Base-by-base conservation (phyloP, 2,113 vertebrate genomes). In the Noctilio leporinus region DNA sequence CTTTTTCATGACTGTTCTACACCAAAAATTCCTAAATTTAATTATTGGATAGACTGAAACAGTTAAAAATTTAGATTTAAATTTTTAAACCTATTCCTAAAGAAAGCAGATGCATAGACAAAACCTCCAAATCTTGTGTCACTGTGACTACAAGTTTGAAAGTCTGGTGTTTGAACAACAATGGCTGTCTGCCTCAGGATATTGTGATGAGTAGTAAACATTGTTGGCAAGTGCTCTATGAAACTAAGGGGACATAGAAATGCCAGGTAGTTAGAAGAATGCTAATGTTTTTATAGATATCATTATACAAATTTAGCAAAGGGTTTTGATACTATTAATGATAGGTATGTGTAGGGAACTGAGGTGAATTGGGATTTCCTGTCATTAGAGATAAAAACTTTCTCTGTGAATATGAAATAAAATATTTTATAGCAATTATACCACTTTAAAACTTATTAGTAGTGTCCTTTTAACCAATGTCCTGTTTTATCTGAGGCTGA, bases 11-110 rank as follows among this genome's bases (percentile, higher is more conserved):
- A 93, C 45, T 91, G 38, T 91, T 96, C 51, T 9, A 47, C 51
- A 65, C 45, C 35, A 91, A 1, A 73, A n/a, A 26, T 51, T 75
- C n/a, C 70, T 87, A 86, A 92, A 89, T 70, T 30, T 20, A 94
- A 43, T 96, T 49, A 80, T 75, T 67, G 28, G 33, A 26, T 69
- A 94, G 38, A 70, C 69, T 91, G 38, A 95, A 95, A 89, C 30
- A 75, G n/a, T 83, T 19, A 43, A 64, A 81, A 76, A 75, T 75
- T 75, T 62, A 83, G 70, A 69, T 82, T 5, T 95, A 86, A 95
- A 81, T 28, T 24, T 80, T 77, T 49, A 93, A 43, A 26, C 26
- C 1, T 11, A 5, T 26, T 89, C n/a, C 35, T 70, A 30, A 83
- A 35, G 30, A 90, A 95, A 57, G 26, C 5, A 93, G 28, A 80